Evolutionary conservation across 2,888 invertebrate species (phyloP).

Genomic region (Cryptocephalus primarius): DNA sequence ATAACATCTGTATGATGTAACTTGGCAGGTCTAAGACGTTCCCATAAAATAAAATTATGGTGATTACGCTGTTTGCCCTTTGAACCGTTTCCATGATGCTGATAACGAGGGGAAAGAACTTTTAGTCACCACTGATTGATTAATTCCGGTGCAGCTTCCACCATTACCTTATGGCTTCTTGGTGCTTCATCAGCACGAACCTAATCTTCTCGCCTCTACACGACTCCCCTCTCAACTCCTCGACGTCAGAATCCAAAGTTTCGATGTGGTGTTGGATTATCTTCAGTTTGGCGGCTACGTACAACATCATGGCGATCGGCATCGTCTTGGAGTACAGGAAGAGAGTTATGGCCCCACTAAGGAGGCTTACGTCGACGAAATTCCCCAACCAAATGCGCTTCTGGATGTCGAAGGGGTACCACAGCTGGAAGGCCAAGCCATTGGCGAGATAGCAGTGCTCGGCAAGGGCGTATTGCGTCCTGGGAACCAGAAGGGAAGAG

Average conservation of each 20-base stretch:
- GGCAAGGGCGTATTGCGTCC: conserved; percentile 1
- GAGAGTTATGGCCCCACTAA: conserved; percentile 2
- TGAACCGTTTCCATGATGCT: too few relatives aligned
- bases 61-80: too few relatives aligned
- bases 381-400: conserved; percentile 5
- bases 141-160: too few relatives aligned
- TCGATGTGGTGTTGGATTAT: conserved; percentile 4
- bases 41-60: too few relatives aligned
- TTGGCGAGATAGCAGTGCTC: conserved; percentile 4
- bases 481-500: conserved; percentile 1
- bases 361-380: conserved; percentile 2
- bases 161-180: conserved; percentile 2
- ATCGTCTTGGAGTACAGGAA: conserved; percentile 5
- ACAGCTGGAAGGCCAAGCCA: conserved; percentile 6
- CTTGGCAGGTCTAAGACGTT: too few relatives aligned
- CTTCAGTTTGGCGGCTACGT: conserved; percentile 3
- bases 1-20: too few relatives aligned
- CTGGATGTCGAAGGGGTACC: conserved; percentile 5
- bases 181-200: conserved; percentile 2
- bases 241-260: conserved; percentile 1
- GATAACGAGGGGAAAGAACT: too few relatives aligned
- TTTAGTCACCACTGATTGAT: too few relatives aligned
- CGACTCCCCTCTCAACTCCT: not conserved
- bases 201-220: not conserved
- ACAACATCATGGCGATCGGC: conserved; percentile 1